These are phyloP conservation scores for Toxonevra muliebris DNA, from an alignment of 2,888 invertebrate genomes.

Conservation along the genomic window DNA sequence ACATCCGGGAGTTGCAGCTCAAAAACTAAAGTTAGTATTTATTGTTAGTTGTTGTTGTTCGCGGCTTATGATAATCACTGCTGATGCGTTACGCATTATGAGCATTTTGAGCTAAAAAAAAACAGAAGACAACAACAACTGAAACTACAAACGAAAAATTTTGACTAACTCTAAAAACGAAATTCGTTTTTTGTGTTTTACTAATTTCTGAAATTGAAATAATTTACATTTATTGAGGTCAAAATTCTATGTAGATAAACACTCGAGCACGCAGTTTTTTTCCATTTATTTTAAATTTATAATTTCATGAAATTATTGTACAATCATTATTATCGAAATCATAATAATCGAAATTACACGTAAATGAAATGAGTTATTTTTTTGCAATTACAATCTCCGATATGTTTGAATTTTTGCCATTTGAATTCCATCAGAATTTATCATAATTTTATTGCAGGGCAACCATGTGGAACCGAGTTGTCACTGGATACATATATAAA, in stretches of 20 bases:
- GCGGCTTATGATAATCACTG: constrained; percentile 45
- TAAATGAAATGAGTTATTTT: background rate
- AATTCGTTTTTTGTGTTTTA: background rate
- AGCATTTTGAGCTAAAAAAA: constrained; percentile 43
- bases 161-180: constrained; percentile 5
- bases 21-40: background rate
- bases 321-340: background rate
- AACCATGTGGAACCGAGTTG: background rate
- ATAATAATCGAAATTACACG: background rate
- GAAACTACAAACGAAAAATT: constrained; percentile 14
- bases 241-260: constrained; percentile 10
- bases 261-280: constrained; percentile 15
- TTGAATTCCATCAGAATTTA: background rate
- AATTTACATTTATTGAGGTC: constrained; percentile 36
- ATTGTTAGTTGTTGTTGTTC: constrained; percentile 30
- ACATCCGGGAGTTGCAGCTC: constrained; percentile 52
- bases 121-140: background rate
- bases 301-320: background rate
- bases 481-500: background rate
- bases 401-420: background rate
- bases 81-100: constrained; percentile 54
- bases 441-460: background rate
- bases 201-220: constrained; percentile 17
- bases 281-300: background rate
- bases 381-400: background rate